phyloP scores from a whole-genome alignment of 2,113 vertebrate genomes.

The Petrocephalus zakoni region DNA sequence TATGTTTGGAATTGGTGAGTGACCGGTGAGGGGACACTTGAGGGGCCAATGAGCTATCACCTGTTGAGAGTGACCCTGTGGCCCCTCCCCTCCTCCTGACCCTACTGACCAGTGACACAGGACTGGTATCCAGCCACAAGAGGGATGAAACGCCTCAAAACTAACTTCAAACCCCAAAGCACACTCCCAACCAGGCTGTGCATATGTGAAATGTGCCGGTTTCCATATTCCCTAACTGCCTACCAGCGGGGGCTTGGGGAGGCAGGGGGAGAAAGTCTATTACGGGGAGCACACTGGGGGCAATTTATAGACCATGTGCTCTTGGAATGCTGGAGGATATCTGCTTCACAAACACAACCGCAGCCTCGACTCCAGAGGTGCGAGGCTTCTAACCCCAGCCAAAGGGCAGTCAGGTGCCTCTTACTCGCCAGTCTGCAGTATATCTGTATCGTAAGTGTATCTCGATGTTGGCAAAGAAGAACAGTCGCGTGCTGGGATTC shows the following conservation, averaged over 20 bases:
- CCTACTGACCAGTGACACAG: background rate
- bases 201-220: background rate
- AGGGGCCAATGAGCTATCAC: background rate
- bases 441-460: slow-evolving; percentile 39
- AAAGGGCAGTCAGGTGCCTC: too few species aligned
- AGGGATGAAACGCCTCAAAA: background rate
- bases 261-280: background rate
- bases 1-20: background rate
- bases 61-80: background rate
- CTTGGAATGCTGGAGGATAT: background rate
- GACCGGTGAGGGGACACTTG: background rate
- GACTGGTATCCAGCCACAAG: background rate
- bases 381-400: background rate
- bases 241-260: background rate
- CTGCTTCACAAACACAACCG: background rate
- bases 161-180: background rate
- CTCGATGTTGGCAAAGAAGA: slow-evolving; percentile 42
- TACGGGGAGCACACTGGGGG: background rate
- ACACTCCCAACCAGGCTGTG: background rate
- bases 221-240: background rate
- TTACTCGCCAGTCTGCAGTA: slow-evolving; percentile 24
- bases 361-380: background rate
- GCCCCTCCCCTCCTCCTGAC: background rate
- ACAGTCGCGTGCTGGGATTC: slow-evolving; percentile 48
- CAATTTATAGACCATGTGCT: background rate